Evolutionary conservation across 1,140 invertebrate genomes (phyloP).

Genomic region (Oncopodura yosiiana): DNA sequence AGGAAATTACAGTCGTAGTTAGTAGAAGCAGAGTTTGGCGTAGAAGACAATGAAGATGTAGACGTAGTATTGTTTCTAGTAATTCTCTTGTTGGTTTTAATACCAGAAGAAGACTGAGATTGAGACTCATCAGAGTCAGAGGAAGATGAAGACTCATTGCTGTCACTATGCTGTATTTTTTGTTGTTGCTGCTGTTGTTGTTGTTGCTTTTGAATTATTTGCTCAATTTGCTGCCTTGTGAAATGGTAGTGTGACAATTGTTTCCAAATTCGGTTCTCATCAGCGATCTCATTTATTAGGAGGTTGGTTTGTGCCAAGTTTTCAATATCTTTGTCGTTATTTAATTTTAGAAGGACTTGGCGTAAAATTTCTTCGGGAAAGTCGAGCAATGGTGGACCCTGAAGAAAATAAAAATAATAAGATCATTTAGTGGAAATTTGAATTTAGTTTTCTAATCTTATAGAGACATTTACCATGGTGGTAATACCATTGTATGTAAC

Average conservation of each 20-base stretch:
- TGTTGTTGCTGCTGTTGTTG: slow-evolving; percentile 4
- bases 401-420: slow-evolving; percentile 36
- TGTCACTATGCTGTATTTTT: neutral
- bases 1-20: neutral
- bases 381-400: slow-evolving; percentile 76
- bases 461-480: too few species aligned
- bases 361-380: slow-evolving; percentile 87
- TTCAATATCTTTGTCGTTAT: slow-evolving; percentile 83
- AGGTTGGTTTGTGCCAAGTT: slow-evolving; percentile 58
- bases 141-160: neutral
- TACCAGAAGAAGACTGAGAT: too few species aligned
- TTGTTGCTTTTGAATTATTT: slow-evolving; percentile 23
- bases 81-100: slow-evolving; percentile 3
- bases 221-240: slow-evolving; percentile 66
- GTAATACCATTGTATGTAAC: neutral
- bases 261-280: slow-evolving; percentile 84
- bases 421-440: too few species aligned
- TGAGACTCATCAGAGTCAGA: neutral
- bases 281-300: slow-evolving; percentile 64
- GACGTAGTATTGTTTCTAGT: too few species aligned
- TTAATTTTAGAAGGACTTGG: slow-evolving; percentile 76
- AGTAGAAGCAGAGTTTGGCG: too few species aligned
- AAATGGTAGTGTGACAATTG: slow-evolving; percentile 88
- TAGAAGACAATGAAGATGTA: too few species aligned
- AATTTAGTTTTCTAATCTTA: too few species aligned